Conservation (phyloP, 2,888 invertebrate genomes). For the Orthonychiurus folsomi region DNA sequence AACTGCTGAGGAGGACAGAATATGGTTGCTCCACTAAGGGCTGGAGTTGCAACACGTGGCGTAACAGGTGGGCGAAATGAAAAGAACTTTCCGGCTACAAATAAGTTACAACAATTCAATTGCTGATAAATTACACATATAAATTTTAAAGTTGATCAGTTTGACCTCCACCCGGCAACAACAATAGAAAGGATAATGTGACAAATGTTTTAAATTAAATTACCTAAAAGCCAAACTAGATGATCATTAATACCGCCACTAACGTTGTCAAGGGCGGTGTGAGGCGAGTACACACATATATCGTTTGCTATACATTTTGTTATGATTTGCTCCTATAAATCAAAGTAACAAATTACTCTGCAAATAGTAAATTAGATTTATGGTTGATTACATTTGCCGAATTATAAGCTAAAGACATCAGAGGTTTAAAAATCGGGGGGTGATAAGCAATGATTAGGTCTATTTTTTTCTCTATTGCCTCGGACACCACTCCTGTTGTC, state of each 20-base stretch:
- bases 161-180: too few species aligned
- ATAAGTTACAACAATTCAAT: too few species aligned
- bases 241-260: slow-evolving; percentile 84
- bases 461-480: slow-evolving; percentile 59
- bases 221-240: slow-evolving; percentile 57
- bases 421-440: slow-evolving; percentile 81
- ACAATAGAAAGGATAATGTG: too few species aligned
- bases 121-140: too few species aligned
- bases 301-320: slow-evolving; percentile 69
- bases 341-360: neutral
- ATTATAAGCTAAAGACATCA: slow-evolving; percentile 62
- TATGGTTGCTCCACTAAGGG: too few species aligned
- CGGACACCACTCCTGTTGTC: slow-evolving; percentile 74
- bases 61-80: too few species aligned
- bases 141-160: too few species aligned
- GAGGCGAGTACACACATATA: slow-evolving; percentile 86
- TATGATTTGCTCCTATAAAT: slow-evolving; percentile 61
- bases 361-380: slow-evolving; percentile 6
- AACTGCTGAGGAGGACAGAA: too few species aligned
- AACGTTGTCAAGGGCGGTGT: slow-evolving; percentile 80
- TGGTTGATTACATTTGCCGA: slow-evolving; percentile 56
- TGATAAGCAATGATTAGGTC: slow-evolving; percentile 87
- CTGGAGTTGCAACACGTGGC: too few species aligned
- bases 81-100: slow-evolving; percentile 10
- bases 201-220: too few species aligned